Base-by-base conservation (phyloP, 1,140 invertebrate species). In the Mamestra configurata region DNA sequence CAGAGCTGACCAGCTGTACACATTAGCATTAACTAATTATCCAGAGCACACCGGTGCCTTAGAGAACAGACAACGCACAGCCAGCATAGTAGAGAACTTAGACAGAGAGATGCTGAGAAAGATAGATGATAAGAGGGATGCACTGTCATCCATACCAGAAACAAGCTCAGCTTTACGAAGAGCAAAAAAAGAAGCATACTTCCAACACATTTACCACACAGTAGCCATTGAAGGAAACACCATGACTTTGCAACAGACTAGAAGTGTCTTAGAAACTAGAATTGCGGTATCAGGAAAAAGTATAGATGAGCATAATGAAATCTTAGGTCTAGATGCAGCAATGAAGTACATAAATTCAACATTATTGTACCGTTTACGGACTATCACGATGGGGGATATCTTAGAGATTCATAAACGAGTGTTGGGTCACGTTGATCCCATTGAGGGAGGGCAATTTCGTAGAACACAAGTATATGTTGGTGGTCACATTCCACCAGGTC, bases 171-270 rank as follows among this genome's bases (percentile, higher is more conserved):
- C 98, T 11, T 95, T 99, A 72, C 96, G 98, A 80, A 96, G 98
- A 83, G 97, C 98, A 1, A 99, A 99, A 89, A 98, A 98, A 89
- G 98, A 99, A 93, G 98, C 98, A 15, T 99, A 99, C 93, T 99
- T 98, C 90, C 97, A 98, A 88, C 98, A 99, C 92, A 98, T 99
- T 77, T 99, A 99, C 95, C 99, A 99, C 88, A 99, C 98, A 2
- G 98, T 99, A 73, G 99, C 98, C 40, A 99, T 99, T 81, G 99
- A 99, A 95, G 99, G 99, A 1, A 99, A 99, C 88, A 99, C 99
- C 0, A 98, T 99, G 97, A 98, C 98, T 35, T 95, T 99, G n/a
- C 96, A 97, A 22, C 98, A 99, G 93, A 99, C 99, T 0, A 95
- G 98, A 80, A 97, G 98, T 71, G 97, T 99, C 79, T 96, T 99